A percentile compares a stretch with the other conserved stretches of the same genome.
These are phyloP conservation scores for Colletes latitarsis DNA, from an alignment of 1,140 invertebrate species.

Conservation along the genomic window DNA sequence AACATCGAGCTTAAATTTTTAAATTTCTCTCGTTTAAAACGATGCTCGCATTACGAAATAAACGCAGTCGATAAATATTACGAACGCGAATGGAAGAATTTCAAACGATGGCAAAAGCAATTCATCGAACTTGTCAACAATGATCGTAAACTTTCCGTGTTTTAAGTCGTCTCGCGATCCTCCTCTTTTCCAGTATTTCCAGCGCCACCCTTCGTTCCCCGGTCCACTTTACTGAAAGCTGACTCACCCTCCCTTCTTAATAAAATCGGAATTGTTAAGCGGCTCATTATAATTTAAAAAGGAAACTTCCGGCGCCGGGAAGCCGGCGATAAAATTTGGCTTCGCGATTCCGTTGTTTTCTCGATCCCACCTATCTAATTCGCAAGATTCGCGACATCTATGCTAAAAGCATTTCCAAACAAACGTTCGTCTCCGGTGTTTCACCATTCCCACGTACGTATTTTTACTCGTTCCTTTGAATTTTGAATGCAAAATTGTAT, in stretches of 20 bases:
- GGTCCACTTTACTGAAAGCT: conserved; percentile 45
- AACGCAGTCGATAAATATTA: too few species aligned
- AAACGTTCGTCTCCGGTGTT: background rate
- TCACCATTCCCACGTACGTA: background rate
- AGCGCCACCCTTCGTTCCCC: conserved; percentile 18
- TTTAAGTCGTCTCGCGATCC: conserved; percentile 41
- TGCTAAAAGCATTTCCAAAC: background rate
- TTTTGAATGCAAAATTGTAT: background rate
- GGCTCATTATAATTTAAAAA: conserved; percentile 64
- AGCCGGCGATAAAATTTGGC: background rate
- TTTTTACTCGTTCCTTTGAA: background rate
- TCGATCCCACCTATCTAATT: background rate
- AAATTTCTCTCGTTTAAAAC: too few species aligned
- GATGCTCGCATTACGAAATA: too few species aligned
- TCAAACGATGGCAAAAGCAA: too few species aligned
- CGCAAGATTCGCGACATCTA: background rate
- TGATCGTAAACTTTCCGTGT: conserved; percentile 24
- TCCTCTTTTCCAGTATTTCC: conserved; percentile 48
- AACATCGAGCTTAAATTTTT: too few species aligned
- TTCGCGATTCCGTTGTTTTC: background rate
- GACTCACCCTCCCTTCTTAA: conserved; percentile 51
- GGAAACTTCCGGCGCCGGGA: conserved; percentile 24
- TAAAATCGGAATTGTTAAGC: conserved; percentile 71
- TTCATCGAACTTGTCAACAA: background rate
- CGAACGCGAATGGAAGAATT: too few species aligned